Percentiles rank a stretch among this genome's conserved stretches.
Evolutionary conservation across 2,797 vertebrate genomes (phyloP).

Genomic region (Parotocinclus haroldoi): DNA sequence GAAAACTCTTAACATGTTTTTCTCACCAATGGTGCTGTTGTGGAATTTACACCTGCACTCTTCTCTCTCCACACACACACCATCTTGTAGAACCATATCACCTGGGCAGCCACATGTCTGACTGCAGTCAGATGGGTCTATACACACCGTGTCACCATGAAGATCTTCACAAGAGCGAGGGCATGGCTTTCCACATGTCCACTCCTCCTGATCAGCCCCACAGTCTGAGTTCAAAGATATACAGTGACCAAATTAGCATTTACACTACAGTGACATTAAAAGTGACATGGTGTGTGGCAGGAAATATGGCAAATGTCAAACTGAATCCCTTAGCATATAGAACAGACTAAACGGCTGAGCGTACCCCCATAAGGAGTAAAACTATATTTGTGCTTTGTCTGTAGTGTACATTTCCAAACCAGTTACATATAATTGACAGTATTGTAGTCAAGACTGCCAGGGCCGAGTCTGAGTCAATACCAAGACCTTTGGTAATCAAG

Average conservation of each 20-base stretch:
- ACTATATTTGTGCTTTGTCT: no score
- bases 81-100: constrained; percentile 77
- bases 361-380: no score
- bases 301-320: no score
- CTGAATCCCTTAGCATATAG: no score
- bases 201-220: constrained; percentile 67
- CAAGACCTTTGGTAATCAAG: no score
- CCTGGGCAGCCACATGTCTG: constrained; percentile 75
- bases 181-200: constrained; percentile 78
- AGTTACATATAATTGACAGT: no score
- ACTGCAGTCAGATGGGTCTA: constrained; percentile 65
- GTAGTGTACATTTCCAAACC: no score
- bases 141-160: constrained; percentile 70
- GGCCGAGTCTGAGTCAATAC: no score
- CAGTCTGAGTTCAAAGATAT: constrained; percentile 75
- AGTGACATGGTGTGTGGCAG: no score
- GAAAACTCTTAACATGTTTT: no score
- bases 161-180: constrained; percentile 83
- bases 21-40: constrained; percentile 67
- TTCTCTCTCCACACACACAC: constrained; percentile 66
- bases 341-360: no score
- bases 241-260: neutral
- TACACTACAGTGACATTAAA: neutral
- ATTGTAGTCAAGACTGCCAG: no score
- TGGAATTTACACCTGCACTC: constrained; percentile 80